Evolutionary conservation across 2,113 vertebrate genomes (phyloP), one percentile per base, ranked within the genome.

Genomic region (Plestiodon gilberti): DNA sequence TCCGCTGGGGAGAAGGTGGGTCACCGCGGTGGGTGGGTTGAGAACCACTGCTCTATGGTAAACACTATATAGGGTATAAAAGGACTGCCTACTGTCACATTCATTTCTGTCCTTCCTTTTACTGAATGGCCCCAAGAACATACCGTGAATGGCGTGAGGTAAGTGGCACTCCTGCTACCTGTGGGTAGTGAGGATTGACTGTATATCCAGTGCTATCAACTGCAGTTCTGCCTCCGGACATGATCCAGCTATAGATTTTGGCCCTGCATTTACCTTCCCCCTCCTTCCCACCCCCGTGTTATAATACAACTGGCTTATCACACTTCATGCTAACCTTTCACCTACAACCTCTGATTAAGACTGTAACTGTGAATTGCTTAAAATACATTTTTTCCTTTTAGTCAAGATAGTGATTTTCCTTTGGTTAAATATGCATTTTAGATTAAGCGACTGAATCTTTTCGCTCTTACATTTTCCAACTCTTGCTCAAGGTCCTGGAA

Each of bases 371-470:
- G 23, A 75, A 28, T 74, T 55, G 75, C n/a, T 43, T 57, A 61
- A 55, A 59, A 23, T 57, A 0, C 1, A 0, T 28, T 65, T 33
- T 33, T 30, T 35, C 2, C 57, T 22, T 61, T 52, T 76, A 81
- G 89, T 25, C 4, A 0, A 0, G 40, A n/a, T 2, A 22, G 23
- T 0, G 25, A 10, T 59, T 43, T 79, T 64, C 40, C 6, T n/a
- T 22, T n/a, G 57, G 77, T 79, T 64, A 17, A 6, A 67, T 17
- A 0, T 0, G 6, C 0, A 2, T 81, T n/a, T n/a, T 9, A 9
- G n/a, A 80, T 28, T 18, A 4, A 33, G 61, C 30, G 22, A 70
- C n/a, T n/a, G 10, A 43, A 17, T 23, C 4, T 35, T 84, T 87
- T 30, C 25, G 61, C 23, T 81, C 38, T 17, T 52, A 17, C 65